Evolutionary conservation across 2,797 vertebrate species (phyloP).

Genomic region (Gadopsis marmoratus): DNA sequence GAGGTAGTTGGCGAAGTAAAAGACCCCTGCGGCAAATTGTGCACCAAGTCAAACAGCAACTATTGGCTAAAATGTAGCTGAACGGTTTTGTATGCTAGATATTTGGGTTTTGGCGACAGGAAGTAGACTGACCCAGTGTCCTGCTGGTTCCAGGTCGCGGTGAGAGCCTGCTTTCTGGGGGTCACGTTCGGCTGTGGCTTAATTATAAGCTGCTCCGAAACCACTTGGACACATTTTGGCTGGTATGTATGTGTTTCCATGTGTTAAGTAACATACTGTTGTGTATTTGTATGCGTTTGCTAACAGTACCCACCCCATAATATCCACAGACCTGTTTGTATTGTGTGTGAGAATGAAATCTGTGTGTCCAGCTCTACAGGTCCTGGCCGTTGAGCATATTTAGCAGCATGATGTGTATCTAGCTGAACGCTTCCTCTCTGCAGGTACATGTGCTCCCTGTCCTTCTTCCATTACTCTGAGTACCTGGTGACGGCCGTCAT

Average conservation of each 20-base stretch:
- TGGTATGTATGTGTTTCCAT: constrained; percentile 85
- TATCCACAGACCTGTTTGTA: background rate
- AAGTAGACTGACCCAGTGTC: background rate
- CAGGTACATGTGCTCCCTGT: constrained; percentile 97
- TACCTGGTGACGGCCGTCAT: constrained; percentile 97
- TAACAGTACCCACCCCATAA: background rate
- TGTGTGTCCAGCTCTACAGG: background rate
- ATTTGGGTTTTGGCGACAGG: background rate
- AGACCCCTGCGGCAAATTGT: background rate
- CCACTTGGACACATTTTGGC: constrained; percentile 95
- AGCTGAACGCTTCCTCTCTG: background rate
- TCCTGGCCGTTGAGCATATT: background rate
- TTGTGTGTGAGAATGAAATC: too few relatives aligned
- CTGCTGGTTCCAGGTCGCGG: constrained; percentile 86
- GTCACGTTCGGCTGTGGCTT: constrained; percentile 94
- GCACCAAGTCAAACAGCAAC: background rate
- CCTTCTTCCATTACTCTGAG: constrained; percentile 98
- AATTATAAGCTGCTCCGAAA: constrained; percentile 90
- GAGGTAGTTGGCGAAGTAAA: background rate
- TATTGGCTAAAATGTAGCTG: background rate
- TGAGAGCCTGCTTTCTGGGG: constrained; percentile 94
- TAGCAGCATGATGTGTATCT: background rate
- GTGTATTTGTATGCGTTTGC: background rate
- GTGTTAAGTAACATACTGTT: background rate
- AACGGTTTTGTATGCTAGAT: background rate